Evolutionary conservation across 2,113 vertebrate genomes (phyloP).

Genomic region (Larimichthys polyactis): DNA sequence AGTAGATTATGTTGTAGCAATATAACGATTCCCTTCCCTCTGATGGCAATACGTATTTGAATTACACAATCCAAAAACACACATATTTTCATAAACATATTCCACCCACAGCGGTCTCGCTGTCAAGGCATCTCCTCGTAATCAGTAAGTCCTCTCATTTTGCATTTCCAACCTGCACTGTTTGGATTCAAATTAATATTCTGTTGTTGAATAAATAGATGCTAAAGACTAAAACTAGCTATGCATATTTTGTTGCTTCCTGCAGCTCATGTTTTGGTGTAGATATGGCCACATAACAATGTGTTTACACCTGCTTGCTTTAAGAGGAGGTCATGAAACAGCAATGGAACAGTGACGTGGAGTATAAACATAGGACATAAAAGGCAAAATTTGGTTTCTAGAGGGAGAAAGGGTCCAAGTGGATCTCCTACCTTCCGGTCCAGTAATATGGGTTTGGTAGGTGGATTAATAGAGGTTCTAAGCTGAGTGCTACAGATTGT

Average conservation of each 20-base stretch:
- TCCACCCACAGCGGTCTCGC: slow-evolving; percentile 37
- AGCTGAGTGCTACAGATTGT: slow-evolving; percentile 80
- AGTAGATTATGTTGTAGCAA: slow-evolving; percentile 18
- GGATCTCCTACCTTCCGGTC: slow-evolving; percentile 66
- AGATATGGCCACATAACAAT: slow-evolving; percentile 8
- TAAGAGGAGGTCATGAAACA: slow-evolving; percentile 18
- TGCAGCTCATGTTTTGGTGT: not conserved
- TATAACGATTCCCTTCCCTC: not conserved
- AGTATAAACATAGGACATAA: slow-evolving; percentile 14
- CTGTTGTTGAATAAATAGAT: slow-evolving; percentile 13
- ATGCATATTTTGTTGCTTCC: not conserved
- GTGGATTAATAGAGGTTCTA: slow-evolving; percentile 80
- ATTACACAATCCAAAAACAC: slow-evolving; percentile 19
- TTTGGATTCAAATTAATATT: slow-evolving; percentile 32
- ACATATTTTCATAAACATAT: slow-evolving; percentile 43
- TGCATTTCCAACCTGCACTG: slow-evolving; percentile 18
- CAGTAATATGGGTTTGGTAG: slow-evolving; percentile 74
- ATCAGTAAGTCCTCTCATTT: slow-evolving; percentile 18
- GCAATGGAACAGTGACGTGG: not conserved
- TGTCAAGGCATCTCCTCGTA: slow-evolving; percentile 34
- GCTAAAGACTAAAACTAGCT: slow-evolving; percentile 2
- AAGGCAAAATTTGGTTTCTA: slow-evolving; percentile 41
- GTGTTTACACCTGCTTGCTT: slow-evolving; percentile 4
- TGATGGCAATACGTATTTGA: slow-evolving; percentile 30
- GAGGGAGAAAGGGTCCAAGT: slow-evolving; percentile 44